Evolutionary conservation across 92 coral and sea anemone genomes (phyloP).

Genomic region (Bergia sp.): DNA sequence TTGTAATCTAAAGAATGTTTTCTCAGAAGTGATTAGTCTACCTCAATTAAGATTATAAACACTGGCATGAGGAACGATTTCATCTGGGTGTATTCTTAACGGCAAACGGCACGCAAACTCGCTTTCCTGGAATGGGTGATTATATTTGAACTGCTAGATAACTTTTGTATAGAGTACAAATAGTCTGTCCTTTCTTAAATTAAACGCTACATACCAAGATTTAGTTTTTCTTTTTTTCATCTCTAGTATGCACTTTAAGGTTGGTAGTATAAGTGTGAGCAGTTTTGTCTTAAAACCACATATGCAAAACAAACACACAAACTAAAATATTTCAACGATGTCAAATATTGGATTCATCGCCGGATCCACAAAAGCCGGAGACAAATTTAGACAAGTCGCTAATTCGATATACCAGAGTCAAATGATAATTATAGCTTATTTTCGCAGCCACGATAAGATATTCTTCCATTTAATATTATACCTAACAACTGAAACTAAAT

Average conservation of each 20-base stretch:
- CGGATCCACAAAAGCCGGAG: background rate
- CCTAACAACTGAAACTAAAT: too few relatives aligned
- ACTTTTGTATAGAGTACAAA: background rate
- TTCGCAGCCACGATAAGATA: too few relatives aligned
- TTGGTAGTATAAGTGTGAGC: background rate
- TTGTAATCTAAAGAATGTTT: constrained; percentile 20
- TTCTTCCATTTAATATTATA: too few relatives aligned
- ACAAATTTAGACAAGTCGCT: background rate
- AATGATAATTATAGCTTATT: too few relatives aligned
- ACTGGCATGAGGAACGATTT: background rate
- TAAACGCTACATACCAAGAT: too few relatives aligned
- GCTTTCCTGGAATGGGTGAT: too few relatives aligned
- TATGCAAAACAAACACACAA: background rate
- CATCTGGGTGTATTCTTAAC: background rate
- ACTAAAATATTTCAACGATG: background rate
- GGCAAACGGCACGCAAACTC: background rate
- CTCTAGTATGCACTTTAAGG: background rate
- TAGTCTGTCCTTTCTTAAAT: background rate
- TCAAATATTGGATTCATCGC: background rate
- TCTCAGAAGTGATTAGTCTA: constrained; percentile 2
- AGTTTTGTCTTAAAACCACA: background rate
- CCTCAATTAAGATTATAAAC: background rate
- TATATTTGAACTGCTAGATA: too few relatives aligned
- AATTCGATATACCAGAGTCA: background rate
- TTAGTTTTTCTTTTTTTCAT: too few relatives aligned